These are phyloP conservation scores for Lasioglossum pauxillum DNA, from an alignment of 2,888 invertebrate species.

Conservation along the genomic window DNA sequence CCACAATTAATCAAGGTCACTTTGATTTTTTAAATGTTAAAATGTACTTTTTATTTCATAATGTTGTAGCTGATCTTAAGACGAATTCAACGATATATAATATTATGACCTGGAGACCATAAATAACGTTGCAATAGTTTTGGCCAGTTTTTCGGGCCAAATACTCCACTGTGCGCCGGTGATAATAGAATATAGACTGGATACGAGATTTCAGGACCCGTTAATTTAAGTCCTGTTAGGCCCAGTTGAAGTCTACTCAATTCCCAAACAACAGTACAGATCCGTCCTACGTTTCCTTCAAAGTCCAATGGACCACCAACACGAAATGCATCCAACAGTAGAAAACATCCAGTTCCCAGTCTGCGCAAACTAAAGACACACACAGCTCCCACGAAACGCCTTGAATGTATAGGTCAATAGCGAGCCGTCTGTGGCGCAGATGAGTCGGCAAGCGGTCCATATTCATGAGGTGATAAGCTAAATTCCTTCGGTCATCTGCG, in stretches of 20 bases:
- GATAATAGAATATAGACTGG: too few species aligned
- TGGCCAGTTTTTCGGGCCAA: too few species aligned
- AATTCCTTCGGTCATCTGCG: not conserved
- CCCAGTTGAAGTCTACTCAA: not conserved
- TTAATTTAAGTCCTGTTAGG: not conserved
- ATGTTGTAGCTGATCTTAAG: too few species aligned
- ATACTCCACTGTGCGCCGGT: too few species aligned
- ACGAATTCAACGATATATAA: too few species aligned
- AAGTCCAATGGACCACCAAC: too few species aligned
- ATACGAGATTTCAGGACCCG: too few species aligned
- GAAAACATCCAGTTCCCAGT: not conserved
- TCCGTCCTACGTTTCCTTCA: not conserved
- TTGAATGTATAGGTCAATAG: not conserved
- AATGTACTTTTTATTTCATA: too few species aligned
- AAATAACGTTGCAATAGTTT: too few species aligned
- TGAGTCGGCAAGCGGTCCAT: not conserved
- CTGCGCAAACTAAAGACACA: not conserved
- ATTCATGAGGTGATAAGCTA: conserved; percentile 7
- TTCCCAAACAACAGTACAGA: not conserved
- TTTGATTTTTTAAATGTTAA: too few species aligned
- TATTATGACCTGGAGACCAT: too few species aligned
- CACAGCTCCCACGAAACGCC: not conserved
- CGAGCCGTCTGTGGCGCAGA: not conserved
- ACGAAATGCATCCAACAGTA: not conserved
- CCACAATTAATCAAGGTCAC: too few species aligned